Evolutionary conservation across 2,888 invertebrate genomes (phyloP), one percentile per base, ranked within the genome.

Genomic region (Heliconius aoede): DNA sequence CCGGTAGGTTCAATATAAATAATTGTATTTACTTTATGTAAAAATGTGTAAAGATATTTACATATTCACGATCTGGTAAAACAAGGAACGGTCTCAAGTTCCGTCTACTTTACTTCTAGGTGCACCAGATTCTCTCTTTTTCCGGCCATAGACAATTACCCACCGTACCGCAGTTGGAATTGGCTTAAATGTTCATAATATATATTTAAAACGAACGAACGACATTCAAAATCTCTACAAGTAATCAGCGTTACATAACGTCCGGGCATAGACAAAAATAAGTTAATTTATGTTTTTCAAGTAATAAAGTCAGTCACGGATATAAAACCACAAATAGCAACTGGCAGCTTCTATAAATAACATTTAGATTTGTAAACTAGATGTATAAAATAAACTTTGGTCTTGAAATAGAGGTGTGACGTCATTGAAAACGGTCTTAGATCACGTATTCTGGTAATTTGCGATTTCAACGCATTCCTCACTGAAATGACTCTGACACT

Each of bases 341-440:
- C 77, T 75, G 74, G 76, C 62, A 71, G 62, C 64, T 32, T 58
- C 72, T 79, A 79, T 75, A 75, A 75, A 77, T 79, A 79, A 28
- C 40, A 40, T 64, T 64, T 24, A 60, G 77, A 76, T 79, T 77
- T 77, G 77, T 77, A 75, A 79, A 77, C 79, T 77, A 15, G 68
- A 77, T 58, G 72, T 73, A 75, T 79, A 74, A 79, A 79, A 79
- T 75, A 79, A 79, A 79, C 79, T 72, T 58, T 76, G 76, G 28
- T 58, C 68, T 64, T 58, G 79, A 82, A 80, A 81, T 81, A 81
- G 79, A 64, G 30, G 15, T 36, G 75, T 82, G 82, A 82, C 81
- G 81, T 82, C 82, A 80, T 68, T n/a, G 79, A 75, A 75, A 75
- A 79, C 75, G 78, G 75, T 73, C 65, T 78, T 74, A 74, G 69